Evolutionary conservation across 2,888 invertebrate species (phyloP).

Genomic region (Strigamia crassipes): DNA sequence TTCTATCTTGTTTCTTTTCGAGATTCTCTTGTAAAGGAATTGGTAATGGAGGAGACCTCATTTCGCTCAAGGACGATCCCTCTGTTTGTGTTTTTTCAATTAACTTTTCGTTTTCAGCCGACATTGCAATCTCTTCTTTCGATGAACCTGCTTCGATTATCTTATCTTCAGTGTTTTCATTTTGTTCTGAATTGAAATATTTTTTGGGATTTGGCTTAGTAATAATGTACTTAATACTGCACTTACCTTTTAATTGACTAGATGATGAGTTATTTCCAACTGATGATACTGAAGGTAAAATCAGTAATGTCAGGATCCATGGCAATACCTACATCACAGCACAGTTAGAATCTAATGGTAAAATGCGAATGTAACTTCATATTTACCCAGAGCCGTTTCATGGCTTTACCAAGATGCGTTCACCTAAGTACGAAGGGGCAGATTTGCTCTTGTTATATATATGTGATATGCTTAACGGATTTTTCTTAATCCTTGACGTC

Average conservation of each 20-base stretch:
- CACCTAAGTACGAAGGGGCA: not conserved
- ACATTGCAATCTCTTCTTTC: not conserved
- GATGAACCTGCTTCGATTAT: not conserved
- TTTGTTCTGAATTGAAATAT: not conserved
- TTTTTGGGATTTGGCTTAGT: too few relatives aligned
- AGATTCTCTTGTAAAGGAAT: not conserved
- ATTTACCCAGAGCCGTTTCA: slow-evolving; percentile 28
- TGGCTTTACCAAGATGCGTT: not conserved
- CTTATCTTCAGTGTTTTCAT: not conserved
- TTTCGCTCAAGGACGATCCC: not conserved
- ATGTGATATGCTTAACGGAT: not conserved
- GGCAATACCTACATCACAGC: not conserved
- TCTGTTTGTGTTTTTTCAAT: not conserved
- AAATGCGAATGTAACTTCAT: not conserved
- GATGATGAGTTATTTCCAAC: not conserved
- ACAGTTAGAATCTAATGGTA: too few relatives aligned
- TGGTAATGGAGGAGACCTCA: not conserved
- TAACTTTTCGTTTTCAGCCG: not conserved
- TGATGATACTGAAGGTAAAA: not conserved
- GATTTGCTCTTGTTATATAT: slow-evolving; percentile 1
- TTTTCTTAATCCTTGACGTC: not conserved
- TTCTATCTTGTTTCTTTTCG: not conserved
- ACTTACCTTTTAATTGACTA: not conserved
- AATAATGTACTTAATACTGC: too few relatives aligned
- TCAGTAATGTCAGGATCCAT: not conserved